A percentile compares a stretch with the other conserved stretches of the same genome.
Conservation (phyloP, 1,140 invertebrate species). For the Leptopilina boulardi region DNA sequence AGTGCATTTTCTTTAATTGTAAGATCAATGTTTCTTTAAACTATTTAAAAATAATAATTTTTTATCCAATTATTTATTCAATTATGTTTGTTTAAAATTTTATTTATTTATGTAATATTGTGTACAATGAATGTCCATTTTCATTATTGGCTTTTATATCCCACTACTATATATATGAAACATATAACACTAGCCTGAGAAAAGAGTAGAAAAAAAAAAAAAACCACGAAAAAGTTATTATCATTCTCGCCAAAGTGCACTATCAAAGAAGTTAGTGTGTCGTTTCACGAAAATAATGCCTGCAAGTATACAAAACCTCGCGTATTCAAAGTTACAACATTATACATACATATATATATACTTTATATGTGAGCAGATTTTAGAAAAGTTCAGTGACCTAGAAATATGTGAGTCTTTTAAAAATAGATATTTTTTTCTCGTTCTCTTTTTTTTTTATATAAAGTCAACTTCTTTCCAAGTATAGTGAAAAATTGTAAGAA, state of each 20-base stretch:
- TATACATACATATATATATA: too few relatives aligned
- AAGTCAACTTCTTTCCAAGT: too few relatives aligned
- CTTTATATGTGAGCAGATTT: conserved; percentile 2
- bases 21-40: too few relatives aligned
- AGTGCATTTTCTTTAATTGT: too few relatives aligned
- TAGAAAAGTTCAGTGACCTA: not conserved
- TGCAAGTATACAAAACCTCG: conserved; percentile 16
- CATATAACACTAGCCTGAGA: not conserved
- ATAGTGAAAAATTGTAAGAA: too few relatives aligned
- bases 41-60: too few relatives aligned
- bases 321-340: not conserved
- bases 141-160: not conserved
- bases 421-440: not conserved
- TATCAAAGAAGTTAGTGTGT: conserved; percentile 19
- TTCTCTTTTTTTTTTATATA: too few relatives aligned
- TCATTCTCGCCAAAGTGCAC: conserved; percentile 19
- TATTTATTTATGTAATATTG: not conserved
- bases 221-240: conserved; percentile 24
- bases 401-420: not conserved
- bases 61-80: too few relatives aligned
- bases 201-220: not conserved
- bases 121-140: not conserved
- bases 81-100: too few relatives aligned
- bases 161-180: not conserved
- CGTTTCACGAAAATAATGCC: conserved; percentile 1